phyloP scores from a whole-genome alignment of 37 sponge, comb jelly and placozoan species.

The Theonella swinhoei region DNA sequence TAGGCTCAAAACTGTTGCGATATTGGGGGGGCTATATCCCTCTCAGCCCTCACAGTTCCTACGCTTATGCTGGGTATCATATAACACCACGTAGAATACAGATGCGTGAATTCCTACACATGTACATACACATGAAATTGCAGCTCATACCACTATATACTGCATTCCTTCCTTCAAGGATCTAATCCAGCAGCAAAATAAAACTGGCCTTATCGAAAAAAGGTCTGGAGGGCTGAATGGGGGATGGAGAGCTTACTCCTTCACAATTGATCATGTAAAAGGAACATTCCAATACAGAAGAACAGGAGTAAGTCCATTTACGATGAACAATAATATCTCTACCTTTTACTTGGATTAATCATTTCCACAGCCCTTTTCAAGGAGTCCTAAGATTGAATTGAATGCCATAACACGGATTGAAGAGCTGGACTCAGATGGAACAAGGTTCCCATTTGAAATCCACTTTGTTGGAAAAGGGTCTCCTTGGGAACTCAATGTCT shows the following conservation, averaged over 20 bases:
- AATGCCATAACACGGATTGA: not conserved
- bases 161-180: no score
- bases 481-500: constrained; percentile 17
- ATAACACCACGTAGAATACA: no score
- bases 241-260: not conserved
- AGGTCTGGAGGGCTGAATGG: not conserved
- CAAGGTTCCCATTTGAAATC: constrained; percentile 11
- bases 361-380: not conserved
- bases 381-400: not conserved
- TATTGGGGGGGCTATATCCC: no score
- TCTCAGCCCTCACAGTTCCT: no score
- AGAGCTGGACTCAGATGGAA: not conserved
- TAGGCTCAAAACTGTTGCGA: no score
- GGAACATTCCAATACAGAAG: not conserved
- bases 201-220: not conserved
- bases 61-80: no score
- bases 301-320: not conserved
- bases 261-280: not conserved
- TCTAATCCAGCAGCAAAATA: no score
- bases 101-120: no score
- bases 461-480: constrained; percentile 19
- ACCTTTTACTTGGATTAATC: no score
- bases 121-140: no score
- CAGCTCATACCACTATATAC: no score
- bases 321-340: no score